Evolutionary conservation across 2,888 invertebrate genomes (phyloP).

Genomic region (Steromphala cineraria): DNA sequence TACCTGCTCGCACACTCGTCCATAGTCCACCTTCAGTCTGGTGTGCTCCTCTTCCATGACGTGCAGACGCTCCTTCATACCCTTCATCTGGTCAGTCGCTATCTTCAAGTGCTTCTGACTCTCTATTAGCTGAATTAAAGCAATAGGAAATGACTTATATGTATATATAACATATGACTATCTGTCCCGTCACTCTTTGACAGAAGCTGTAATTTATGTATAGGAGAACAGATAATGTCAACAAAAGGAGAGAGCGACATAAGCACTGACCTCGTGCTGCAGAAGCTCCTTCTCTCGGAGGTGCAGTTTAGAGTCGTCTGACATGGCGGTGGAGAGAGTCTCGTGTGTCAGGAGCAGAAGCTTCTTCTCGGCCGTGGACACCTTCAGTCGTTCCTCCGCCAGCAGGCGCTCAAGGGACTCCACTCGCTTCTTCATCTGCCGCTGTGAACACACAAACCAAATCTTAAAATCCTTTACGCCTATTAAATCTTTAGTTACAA

Average conservation of each 20-base stretch:
- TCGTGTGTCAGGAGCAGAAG: conserved; percentile 59
- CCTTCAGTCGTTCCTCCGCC: conserved; percentile 71
- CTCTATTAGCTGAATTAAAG: conserved; percentile 49
- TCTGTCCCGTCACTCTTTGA: too few species aligned
- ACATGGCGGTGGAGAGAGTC: conserved; percentile 56
- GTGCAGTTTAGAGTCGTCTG: conserved; percentile 69
- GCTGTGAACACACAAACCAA: conserved; percentile 40
- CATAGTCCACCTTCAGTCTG: conserved; percentile 45
- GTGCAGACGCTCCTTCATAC: conserved; percentile 63
- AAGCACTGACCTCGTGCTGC: conserved; percentile 63
- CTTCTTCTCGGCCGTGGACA: conserved; percentile 68
- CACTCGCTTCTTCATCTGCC: conserved; percentile 69
- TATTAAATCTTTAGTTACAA: background rate
- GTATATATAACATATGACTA: background rate
- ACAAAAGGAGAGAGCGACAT: too few species aligned
- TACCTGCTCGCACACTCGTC: conserved; percentile 42
- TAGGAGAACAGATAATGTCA: too few species aligned
- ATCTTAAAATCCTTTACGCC: background rate
- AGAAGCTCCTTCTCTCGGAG: conserved; percentile 70
- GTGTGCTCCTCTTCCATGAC: conserved; percentile 61
- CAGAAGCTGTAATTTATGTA: too few species aligned
- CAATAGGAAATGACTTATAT: background rate
- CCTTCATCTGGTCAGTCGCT: conserved; percentile 69
- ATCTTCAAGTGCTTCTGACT: conserved; percentile 67
- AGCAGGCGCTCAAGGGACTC: conserved; percentile 69